These are phyloP conservation scores for Hystrix brachyura DNA, from an alignment of 2,113 vertebrate species.

Conservation along the genomic window DNA sequence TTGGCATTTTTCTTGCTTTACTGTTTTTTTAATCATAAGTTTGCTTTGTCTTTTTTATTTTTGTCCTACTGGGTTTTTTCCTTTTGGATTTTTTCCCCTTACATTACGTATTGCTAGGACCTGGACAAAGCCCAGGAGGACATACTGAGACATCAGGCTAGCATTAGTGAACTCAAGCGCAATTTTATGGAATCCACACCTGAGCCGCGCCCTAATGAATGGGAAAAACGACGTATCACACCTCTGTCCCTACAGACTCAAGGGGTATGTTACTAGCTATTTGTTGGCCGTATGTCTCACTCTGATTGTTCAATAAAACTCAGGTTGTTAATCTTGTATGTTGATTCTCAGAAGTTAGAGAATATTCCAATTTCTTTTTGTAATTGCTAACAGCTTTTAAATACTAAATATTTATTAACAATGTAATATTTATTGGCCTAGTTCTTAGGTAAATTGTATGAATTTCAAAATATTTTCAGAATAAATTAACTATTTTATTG, in stretches of 20 bases:
- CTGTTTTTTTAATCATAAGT: constrained; percentile 82
- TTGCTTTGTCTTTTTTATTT: constrained; percentile 85
- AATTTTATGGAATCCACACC: constrained; percentile 99
- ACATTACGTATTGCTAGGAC: constrained; percentile 92
- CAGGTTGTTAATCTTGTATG: constrained; percentile 56
- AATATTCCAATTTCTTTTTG: constrained; percentile 50
- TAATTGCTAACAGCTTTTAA: constrained; percentile 79
- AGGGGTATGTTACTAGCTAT: constrained; percentile 94
- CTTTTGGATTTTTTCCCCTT: constrained; percentile 87
- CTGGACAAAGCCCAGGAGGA: constrained; percentile 99
- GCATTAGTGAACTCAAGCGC: constrained; percentile 99
- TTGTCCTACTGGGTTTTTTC: constrained; percentile 85
- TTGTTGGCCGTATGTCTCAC: constrained; percentile 77
- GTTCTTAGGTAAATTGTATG: constrained; percentile 52
- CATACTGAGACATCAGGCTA: constrained; percentile 99
- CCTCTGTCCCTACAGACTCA: constrained; percentile 93
- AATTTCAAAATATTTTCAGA: constrained; percentile 64
- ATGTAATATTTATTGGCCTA: constrained; percentile 64
- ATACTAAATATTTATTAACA: constrained; percentile 85
- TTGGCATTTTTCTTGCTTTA: constrained; percentile 89
- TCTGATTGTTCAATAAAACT: constrained; percentile 64
- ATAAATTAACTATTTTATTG: constrained; percentile 15
- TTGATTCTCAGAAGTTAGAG: constrained; percentile 62
- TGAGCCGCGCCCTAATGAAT: constrained; percentile 97
- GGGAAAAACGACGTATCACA: constrained; percentile 98